These are phyloP conservation scores for Meganola albula DNA, from an alignment of 2,888 invertebrate species.

Conservation along the genomic window DNA sequence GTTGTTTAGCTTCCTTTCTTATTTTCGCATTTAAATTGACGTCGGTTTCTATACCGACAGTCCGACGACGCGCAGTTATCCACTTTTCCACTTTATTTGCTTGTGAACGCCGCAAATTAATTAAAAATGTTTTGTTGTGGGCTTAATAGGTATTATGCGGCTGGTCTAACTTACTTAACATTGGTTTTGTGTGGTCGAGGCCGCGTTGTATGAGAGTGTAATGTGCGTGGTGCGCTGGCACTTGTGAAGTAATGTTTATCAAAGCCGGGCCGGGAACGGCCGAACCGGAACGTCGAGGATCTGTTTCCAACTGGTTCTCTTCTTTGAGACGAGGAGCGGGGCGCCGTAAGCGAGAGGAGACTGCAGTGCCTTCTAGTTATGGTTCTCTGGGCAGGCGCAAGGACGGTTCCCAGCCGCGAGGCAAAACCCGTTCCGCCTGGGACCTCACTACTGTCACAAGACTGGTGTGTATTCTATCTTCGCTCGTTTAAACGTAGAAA, in stretches of 20 bases:
- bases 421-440: constrained; percentile 78
- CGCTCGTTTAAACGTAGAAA: constrained; percentile 24
- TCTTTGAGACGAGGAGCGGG: constrained; percentile 82
- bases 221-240: constrained; percentile 58
- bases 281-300: constrained; percentile 81
- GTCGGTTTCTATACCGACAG: constrained; percentile 35
- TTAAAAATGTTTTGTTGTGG: constrained; percentile 42
- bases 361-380: constrained; percentile 59
- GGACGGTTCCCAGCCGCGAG: constrained; percentile 61
- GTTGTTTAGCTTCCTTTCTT: constrained; percentile 59
- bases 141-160: constrained; percentile 61
- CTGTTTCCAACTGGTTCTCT: constrained; percentile 88
- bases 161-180: constrained; percentile 52
- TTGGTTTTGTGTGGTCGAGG: constrained; percentile 43
- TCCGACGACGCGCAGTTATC: constrained; percentile 53
- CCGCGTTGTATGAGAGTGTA: constrained; percentile 47
- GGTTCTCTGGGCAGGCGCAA: constrained; percentile 74
- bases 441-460: constrained; percentile 77
- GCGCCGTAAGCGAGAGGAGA: constrained; percentile 65
- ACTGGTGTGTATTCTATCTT: constrained; percentile 72
- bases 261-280: constrained; percentile 66
- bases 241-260: constrained; percentile 73
- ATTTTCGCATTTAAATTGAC: constrained; percentile 49
- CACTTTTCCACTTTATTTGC: constrained; percentile 63
- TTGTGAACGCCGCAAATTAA: constrained; percentile 48